Evolutionary conservation across 1,140 invertebrate species (phyloP).

Genomic region (Augochlora pura): DNA sequence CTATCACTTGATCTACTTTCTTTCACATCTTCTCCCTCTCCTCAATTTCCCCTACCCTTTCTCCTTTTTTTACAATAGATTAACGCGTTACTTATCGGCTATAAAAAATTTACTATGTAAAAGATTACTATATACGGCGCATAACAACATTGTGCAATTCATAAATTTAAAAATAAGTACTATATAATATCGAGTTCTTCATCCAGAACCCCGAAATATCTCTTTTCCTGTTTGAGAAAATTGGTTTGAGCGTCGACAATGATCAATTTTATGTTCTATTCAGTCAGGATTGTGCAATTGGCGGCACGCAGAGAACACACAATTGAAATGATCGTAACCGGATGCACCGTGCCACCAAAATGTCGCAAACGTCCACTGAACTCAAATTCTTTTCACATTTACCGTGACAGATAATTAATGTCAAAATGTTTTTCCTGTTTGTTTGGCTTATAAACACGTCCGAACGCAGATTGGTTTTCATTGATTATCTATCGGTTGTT

Average conservation of each 20-base stretch:
- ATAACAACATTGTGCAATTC: no score
- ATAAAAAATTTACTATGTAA: neutral
- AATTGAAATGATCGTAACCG: slow-evolving; percentile 12
- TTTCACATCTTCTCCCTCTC: slow-evolving; percentile 9
- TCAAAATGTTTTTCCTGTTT: slow-evolving; percentile 30
- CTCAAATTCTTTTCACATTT: slow-evolving; percentile 27
- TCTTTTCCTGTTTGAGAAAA: neutral
- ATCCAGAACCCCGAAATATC: neutral
- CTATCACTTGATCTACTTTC: slow-evolving; percentile 4
- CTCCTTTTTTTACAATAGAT: neutral
- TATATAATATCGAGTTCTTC: neutral
- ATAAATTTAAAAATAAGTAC: no score
- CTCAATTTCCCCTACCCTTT: neutral
- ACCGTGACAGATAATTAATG: slow-evolving; percentile 21
- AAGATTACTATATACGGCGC: no score
- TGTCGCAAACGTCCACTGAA: slow-evolving; percentile 11
- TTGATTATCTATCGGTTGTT: neutral
- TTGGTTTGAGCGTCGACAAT: neutral
- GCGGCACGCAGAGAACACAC: neutral
- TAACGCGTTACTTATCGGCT: neutral
- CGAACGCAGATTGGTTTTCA: neutral
- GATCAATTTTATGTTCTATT: neutral
- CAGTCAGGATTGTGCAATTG: slow-evolving; percentile 7
- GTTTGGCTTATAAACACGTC: slow-evolving; percentile 25
- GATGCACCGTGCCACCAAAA: slow-evolving; percentile 20